Percentiles rank a stretch among this genome's conserved stretches.
Evolutionary conservation across 1,140 invertebrate species (phyloP).

Genomic region (Hyles euphorbiae): DNA sequence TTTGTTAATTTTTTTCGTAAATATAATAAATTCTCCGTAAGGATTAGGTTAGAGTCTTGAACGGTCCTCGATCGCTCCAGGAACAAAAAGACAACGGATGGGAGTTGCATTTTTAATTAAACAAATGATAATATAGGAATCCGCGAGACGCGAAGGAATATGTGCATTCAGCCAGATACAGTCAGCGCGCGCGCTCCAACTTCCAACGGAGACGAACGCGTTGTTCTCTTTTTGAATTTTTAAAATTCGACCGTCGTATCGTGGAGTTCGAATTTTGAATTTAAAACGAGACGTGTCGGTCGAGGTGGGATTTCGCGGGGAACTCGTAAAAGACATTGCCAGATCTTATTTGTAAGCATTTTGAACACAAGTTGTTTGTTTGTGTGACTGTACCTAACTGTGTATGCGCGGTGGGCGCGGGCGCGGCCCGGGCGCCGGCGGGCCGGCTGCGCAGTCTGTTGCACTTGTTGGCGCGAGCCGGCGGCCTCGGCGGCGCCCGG

Average conservation of each 20-base stretch:
- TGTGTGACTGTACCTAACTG: constrained; percentile 55
- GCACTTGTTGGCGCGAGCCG: constrained; percentile 10
- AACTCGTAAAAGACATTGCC: constrained; percentile 59
- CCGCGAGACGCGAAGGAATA: no score
- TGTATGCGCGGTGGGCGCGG: constrained; percentile 31
- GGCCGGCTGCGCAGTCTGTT: constrained; percentile 12
- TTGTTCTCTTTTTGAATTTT: constrained; percentile 6
- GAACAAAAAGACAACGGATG: constrained; percentile 72
- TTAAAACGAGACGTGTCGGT: constrained; percentile 6
- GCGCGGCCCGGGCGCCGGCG: constrained; percentile 10
- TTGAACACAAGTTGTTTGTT: constrained; percentile 63
- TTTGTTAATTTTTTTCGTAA: constrained; percentile 70
- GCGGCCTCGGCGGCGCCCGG: constrained; percentile 3
- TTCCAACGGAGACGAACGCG: no score
- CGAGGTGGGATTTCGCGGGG: constrained; percentile 23
- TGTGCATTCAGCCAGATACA: no score
- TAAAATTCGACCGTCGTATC: constrained; percentile 12
- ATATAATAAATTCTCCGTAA: constrained; percentile 66
- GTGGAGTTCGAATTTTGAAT: constrained; percentile 16
- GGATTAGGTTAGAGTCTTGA: constrained; percentile 64
- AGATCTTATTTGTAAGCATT: constrained; percentile 59
- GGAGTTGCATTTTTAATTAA: constrained; percentile 58
- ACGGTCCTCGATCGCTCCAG: constrained; percentile 60
- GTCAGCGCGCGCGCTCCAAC: no score
- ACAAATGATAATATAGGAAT: constrained; percentile 11